phyloP scores from a whole-genome alignment of 1,140 invertebrate genomes.

The Lucilia cuprina region DNA sequence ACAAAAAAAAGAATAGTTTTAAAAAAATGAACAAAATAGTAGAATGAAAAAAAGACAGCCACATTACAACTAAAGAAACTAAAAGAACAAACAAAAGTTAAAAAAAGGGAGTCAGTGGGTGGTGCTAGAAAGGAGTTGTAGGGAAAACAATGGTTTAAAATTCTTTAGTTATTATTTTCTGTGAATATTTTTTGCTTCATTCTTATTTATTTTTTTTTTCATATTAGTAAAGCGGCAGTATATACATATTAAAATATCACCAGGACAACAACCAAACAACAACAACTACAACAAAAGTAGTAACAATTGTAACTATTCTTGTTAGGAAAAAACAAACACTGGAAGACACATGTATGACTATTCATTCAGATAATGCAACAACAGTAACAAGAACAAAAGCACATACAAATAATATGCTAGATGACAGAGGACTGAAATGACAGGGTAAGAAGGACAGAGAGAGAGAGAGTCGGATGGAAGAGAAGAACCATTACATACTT shows the following conservation, averaged over 20 bases:
- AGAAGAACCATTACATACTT: slow-evolving; percentile 5
- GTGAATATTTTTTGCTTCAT: neutral
- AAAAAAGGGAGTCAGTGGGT: too few species aligned
- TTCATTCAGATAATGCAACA: neutral
- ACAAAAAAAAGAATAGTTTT: too few species aligned
- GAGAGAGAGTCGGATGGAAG: too few species aligned
- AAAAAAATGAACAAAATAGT: too few species aligned
- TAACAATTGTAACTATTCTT: too few species aligned
- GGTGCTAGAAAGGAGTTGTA: too few species aligned
- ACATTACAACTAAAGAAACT: too few species aligned
- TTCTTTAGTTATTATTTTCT: neutral
- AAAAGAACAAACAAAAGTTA: too few species aligned
- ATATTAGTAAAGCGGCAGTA: neutral
- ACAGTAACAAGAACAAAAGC: neutral
- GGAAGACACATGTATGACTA: neutral
- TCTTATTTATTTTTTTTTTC: neutral
- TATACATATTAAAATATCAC: slow-evolving; percentile 19
- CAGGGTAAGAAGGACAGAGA: too few species aligned
- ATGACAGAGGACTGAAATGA: neutral
- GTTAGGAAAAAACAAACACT: neutral
- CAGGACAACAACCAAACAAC: slow-evolving; percentile 11
- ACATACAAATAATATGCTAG: too few species aligned
- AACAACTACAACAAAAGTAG: too few species aligned
- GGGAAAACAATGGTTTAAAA: neutral
- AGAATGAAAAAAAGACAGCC: too few species aligned